Base-by-base conservation (phyloP, 2,113 vertebrate genomes). In the Cisticola juncidis region DNA sequence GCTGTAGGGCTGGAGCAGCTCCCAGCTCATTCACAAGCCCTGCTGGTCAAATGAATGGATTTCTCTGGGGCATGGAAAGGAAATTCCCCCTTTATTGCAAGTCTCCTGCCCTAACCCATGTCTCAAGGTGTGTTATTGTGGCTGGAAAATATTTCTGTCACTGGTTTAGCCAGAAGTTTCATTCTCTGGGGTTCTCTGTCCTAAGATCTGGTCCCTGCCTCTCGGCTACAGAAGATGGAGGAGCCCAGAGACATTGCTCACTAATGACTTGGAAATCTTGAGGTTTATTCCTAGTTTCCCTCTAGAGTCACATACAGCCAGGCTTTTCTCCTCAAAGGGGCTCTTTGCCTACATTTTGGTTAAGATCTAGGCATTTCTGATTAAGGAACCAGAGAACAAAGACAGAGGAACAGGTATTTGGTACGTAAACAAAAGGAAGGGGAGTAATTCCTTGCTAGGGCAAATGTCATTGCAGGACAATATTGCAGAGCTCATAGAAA, bases 131-230 rank as follows among this genome's bases (percentile, higher is more conserved):
- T 85, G 53, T 87, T 94, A 53, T 51, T 92, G 89, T 13, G 66
- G 81, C 90, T 78, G 40, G 60, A 88, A 82, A 94, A 74, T 60
- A 79, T 38, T 81, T 85, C 65, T 74, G 72, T 71, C 24, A 2
- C 90, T 84, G 78, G 91, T 91, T 95, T 92, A 93, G 94, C 90
- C 76, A 92, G 90, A 94, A 94, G 85, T 79, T 94, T 93, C 76
- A 61, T 92, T 89, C 73, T 77, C 44, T 86, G 80, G 88, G 31
- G 64, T 74, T 89, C 86, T 86, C 21, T 61, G 31, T 82, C 56
- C 65, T 77, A 74, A 73, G 44, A 91, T 57, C 80, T 73, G 72
- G 40, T 81, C 71, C 44, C 33, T 88, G 82, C 93, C 95, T 90
- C 73, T 93, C 0, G 33, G 95, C 93, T 96, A 95, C 83, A 96